Evolutionary conservation across 2,113 vertebrate species (phyloP).

Genomic region (Phoxinus phoxinus): DNA sequence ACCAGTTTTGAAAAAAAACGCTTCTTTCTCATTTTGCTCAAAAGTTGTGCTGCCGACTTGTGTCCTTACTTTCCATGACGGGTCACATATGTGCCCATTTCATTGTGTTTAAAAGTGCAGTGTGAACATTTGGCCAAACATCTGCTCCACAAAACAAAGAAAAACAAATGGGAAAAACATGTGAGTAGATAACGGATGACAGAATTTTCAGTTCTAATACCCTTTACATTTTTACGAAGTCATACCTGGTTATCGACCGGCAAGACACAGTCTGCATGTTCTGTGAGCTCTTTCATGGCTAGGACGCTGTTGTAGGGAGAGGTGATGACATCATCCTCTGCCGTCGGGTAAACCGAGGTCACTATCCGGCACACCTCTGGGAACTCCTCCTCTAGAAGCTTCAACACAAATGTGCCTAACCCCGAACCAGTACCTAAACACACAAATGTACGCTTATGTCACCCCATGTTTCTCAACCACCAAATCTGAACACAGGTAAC

Average conservation of each 20-base stretch:
- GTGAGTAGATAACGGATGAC: no score
- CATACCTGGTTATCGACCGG: slow-evolving; percentile 94
- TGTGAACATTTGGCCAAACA: no score
- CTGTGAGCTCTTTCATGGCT: slow-evolving; percentile 93
- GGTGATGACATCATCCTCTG: slow-evolving; percentile 94
- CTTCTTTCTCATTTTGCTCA: no score
- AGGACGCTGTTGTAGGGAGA: slow-evolving; percentile 96
- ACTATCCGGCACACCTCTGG: slow-evolving; percentile 93
- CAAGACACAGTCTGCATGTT: slow-evolving; percentile 94
- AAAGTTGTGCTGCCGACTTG: no score
- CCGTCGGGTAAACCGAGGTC: slow-evolving; percentile 90
- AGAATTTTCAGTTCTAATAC: slow-evolving; percentile 16
- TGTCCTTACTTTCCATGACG: no score
- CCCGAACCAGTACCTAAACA: slow-evolving; percentile 92
- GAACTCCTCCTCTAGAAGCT: slow-evolving; percentile 92
- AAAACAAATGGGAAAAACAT: no score
- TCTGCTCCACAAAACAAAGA: no score
- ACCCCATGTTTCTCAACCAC: not conserved
- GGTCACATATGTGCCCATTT: no score
- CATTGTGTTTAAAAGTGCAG: no score
- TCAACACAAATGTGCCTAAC: slow-evolving; percentile 90
- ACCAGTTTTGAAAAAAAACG: no score
- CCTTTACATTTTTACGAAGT: slow-evolving; percentile 18
- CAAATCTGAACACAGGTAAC: not conserved
- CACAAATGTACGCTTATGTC: not conserved